Evolutionary conservation across 2,888 invertebrate species (phyloP).

Genomic region (Podotricha telesiphe): DNA sequence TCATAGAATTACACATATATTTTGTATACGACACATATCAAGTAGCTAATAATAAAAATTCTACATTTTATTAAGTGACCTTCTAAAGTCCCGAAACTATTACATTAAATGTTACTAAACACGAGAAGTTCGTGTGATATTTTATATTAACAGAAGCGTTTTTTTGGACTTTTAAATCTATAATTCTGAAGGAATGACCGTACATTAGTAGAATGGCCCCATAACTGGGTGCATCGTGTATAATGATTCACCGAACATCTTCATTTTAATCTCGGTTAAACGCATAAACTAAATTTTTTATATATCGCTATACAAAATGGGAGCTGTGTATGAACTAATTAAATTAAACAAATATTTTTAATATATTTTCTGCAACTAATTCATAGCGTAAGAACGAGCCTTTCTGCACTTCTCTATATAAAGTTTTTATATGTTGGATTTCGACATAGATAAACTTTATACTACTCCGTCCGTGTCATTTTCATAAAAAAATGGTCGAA

Average conservation of each 20-base stretch:
- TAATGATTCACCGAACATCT: conserved; percentile 57
- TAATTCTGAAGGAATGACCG: conserved; percentile 47
- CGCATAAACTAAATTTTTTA: conserved; percentile 73
- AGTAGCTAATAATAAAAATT: conserved; percentile 1
- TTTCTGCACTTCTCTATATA: too few species aligned
- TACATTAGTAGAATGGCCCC: conserved; percentile 45
- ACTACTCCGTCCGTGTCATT: too few species aligned
- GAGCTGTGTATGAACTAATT: conserved; percentile 47
- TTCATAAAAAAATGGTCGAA: too few species aligned
- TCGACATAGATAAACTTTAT: too few species aligned
- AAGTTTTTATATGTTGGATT: too few species aligned
- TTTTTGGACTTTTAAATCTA: conserved; percentile 43
- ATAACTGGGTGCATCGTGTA: conserved; percentile 41
- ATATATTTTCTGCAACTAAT: too few species aligned
- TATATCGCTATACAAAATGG: conserved; percentile 58
- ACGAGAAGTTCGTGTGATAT: conserved; percentile 34
- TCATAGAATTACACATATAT: neutral
- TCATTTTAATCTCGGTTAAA: conserved; percentile 77
- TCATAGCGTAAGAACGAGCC: too few species aligned
- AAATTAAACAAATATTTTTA: neutral
- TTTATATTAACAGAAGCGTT: conserved; percentile 50
- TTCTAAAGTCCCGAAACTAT: conserved; percentile 22
- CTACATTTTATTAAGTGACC: conserved; percentile 3
- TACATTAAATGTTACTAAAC: conserved; percentile 42
- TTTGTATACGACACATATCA: neutral